A percentile compares a stretch with the other conserved stretches of the same genome.
Conservation (phyloP, 2,888 invertebrate genomes). For the Papilio demoleus region DNA sequence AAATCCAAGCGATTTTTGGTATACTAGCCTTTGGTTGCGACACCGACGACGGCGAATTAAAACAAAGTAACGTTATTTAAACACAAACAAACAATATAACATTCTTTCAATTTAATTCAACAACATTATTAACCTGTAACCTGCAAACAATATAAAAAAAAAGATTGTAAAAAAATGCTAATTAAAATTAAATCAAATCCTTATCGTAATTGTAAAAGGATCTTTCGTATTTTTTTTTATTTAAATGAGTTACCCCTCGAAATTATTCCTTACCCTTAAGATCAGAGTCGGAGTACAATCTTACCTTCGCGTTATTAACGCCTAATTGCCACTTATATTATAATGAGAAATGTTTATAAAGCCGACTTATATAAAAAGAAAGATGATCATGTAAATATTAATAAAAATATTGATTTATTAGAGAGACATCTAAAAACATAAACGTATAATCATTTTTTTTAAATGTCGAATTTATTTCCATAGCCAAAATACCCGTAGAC, state of each 20-base stretch:
- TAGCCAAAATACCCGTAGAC: no score
- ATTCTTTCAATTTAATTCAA: no score
- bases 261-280: not conserved
- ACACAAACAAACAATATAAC: no score
- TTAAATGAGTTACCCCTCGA: not conserved
- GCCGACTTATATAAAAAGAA: not conserved
- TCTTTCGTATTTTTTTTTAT: not conserved
- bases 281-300: not conserved
- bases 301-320: constrained; percentile 6
- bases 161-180: not conserved
- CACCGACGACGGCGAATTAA: no score
- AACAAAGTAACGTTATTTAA: no score
- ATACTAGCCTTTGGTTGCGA: no score
- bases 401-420: not conserved
- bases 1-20: no score
- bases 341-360: constrained; percentile 10
- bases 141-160: no score
- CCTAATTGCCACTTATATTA: constrained; percentile 13
- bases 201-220: not conserved
- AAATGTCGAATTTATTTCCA: no score
- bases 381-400: not conserved
- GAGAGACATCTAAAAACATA: no score
- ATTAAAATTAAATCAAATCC: not conserved
- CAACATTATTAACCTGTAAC: no score
- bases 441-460: no score